These are phyloP conservation scores for Dipodomys stephensi DNA, from an alignment of 2,113 vertebrate genomes.

Conservation along the genomic window DNA sequence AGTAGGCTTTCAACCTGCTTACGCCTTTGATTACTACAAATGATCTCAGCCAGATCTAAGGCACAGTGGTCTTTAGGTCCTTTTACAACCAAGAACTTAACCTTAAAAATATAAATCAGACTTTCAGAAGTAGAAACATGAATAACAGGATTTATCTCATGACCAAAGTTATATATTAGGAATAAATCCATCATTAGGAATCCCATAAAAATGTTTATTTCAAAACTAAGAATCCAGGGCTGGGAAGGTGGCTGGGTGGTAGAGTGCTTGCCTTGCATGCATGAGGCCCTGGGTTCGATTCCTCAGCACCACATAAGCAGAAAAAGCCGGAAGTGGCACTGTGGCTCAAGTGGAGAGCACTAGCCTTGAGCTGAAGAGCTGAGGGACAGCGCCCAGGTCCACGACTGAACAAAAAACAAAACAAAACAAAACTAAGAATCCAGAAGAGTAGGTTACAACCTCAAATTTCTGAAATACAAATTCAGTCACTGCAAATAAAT, in stretches of 20 bases:
- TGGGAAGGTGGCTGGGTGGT: no score
- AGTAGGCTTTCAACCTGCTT: slow-evolving; percentile 6
- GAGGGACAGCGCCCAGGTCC: no score
- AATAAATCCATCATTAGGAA: not conserved
- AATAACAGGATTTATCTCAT: not conserved
- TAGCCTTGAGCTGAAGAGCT: no score
- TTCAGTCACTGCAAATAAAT: not conserved
- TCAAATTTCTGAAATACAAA: slow-evolving; percentile 5
- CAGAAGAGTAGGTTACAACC: not conserved
- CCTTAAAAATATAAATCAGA: slow-evolving; percentile 11
- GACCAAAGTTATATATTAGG: not conserved
- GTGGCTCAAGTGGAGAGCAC: no score
- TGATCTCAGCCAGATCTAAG: not conserved
- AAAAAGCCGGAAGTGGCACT: no score
- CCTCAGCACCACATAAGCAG: no score
- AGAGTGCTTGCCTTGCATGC: no score
- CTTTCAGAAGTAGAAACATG: slow-evolving; percentile 20
- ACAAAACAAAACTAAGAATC: not conserved
- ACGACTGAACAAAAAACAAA: no score
- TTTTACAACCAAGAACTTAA: not conserved
- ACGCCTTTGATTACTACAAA: not conserved
- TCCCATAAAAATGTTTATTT: not conserved
- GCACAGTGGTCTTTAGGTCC: not conserved
- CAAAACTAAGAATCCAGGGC: not conserved
- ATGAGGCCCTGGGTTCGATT: no score